Percentiles rank a stretch among this genome's conserved stretches.
Conservation (phyloP, 2,888 invertebrate genomes). For the Coelinius sp. region DNA sequence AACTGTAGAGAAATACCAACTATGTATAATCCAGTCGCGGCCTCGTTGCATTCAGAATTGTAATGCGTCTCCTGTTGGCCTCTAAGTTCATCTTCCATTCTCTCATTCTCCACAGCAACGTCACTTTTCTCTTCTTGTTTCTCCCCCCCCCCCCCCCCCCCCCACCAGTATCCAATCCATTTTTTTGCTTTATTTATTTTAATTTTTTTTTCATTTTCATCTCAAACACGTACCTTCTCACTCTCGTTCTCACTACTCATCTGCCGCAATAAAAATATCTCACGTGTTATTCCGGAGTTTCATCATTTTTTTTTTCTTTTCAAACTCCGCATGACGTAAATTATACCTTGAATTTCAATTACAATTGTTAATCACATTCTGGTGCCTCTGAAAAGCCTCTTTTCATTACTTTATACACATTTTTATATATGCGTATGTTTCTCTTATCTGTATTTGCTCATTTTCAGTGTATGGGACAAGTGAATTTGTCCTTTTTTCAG, state of each 20-base stretch:
- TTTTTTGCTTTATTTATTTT: neutral
- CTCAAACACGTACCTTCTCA: slow-evolving; percentile 12
- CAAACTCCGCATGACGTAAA: neutral
- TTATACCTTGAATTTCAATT: slow-evolving; percentile 19
- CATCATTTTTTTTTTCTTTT: neutral
- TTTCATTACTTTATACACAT: neutral
- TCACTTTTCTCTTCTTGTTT: neutral
- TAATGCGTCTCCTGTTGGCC: slow-evolving; percentile 40
- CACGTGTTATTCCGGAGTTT: neutral
- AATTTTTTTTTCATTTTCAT: slow-evolving; percentile 7
- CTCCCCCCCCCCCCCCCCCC: neutral
- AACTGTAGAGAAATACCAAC: slow-evolving; percentile 22
- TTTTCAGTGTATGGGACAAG: neutral
- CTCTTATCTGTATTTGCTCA: neutral
- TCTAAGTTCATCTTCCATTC: slow-evolving; percentile 39
- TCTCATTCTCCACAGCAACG: slow-evolving; percentile 26
- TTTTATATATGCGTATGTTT: neutral
- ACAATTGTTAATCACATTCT: slow-evolving; percentile 25
- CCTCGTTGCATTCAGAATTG: slow-evolving; percentile 41
- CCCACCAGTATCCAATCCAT: too few species aligned
- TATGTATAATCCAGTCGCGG: slow-evolving; percentile 25
- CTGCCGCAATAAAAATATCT: slow-evolving; percentile 26
- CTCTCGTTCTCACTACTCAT: slow-evolving; percentile 20
- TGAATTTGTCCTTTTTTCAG: neutral
- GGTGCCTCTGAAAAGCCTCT: neutral